These are phyloP conservation scores for Trissolcus basalis DNA, from an alignment of 1,140 invertebrate species.

Conservation along the genomic window DNA sequence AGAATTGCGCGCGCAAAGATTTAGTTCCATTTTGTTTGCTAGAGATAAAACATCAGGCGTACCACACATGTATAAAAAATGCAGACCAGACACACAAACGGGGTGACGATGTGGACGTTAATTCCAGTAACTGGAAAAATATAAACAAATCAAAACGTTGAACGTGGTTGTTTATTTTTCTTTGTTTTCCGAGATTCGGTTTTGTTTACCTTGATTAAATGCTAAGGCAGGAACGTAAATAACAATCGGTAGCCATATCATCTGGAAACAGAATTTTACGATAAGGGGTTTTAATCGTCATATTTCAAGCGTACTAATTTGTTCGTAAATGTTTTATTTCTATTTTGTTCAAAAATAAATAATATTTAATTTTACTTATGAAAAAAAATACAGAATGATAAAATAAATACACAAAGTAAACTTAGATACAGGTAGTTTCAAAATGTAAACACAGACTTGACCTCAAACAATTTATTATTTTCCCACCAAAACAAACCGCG, in stretches of 20 bases:
- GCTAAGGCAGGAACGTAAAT: constrained; percentile 85
- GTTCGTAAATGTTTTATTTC: too few relatives aligned
- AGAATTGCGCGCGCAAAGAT: background rate
- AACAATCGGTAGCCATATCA: constrained; percentile 82
- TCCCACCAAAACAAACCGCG: too few relatives aligned
- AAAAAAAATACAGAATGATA: too few relatives aligned
- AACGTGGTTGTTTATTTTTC: constrained; percentile 1
- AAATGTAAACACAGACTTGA: too few relatives aligned
- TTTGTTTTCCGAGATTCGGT: background rate
- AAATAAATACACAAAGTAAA: too few relatives aligned
- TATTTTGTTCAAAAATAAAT: too few relatives aligned
- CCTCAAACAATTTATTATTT: too few relatives aligned
- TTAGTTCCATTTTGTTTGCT: background rate
- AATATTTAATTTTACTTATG: too few relatives aligned
- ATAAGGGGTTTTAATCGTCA: too few relatives aligned
- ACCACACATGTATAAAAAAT: constrained; percentile 95
- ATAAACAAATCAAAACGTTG: background rate
- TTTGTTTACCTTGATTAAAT: constrained; percentile 82
- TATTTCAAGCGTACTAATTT: too few relatives aligned
- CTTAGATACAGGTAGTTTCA: too few relatives aligned
- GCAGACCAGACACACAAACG: constrained; percentile 90
- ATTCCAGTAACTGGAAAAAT: constrained; percentile 86
- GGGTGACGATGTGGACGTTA: constrained; percentile 87
- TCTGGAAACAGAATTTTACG: too few relatives aligned
- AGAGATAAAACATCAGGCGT: constrained; percentile 69